Percentiles rank a stretch among this genome's conserved stretches.
phyloP scores from a whole-genome alignment of 2,797 vertebrate genomes.

The Ataeniobius toweri region DNA sequence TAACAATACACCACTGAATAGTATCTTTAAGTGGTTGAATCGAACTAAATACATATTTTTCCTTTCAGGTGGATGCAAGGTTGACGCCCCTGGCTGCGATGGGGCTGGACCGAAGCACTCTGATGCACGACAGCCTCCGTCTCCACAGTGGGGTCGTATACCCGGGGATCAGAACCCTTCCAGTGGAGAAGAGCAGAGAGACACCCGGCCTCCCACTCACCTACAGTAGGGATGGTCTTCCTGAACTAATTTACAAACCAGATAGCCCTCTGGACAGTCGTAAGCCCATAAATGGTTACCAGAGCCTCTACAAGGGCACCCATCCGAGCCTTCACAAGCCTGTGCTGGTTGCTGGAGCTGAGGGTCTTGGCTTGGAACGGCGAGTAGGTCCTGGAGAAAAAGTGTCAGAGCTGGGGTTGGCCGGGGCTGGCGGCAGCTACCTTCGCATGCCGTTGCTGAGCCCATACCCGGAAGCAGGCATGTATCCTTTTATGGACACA shows the following conservation, averaged over 20 bases:
- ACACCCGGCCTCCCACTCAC: slow-evolving; percentile 68
- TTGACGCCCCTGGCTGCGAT: slow-evolving; percentile 93
- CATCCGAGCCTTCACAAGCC: slow-evolving; percentile 93
- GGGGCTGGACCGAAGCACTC: slow-evolving; percentile 91
- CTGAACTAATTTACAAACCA: slow-evolving; percentile 93
- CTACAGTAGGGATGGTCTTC: slow-evolving; percentile 75
- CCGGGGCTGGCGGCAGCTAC: slow-evolving; percentile 88
- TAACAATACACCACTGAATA: background rate
- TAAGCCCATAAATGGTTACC: slow-evolving; percentile 90
- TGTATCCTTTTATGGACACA: slow-evolving; percentile 96
- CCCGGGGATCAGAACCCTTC: slow-evolving; percentile 88
- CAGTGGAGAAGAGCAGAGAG: slow-evolving; percentile 87
- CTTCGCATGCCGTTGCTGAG: slow-evolving; percentile 94
- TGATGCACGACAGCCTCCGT: slow-evolving; percentile 93
- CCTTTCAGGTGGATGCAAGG: slow-evolving; percentile 91
- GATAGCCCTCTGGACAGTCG: slow-evolving; percentile 84
- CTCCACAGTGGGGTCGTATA: slow-evolving; percentile 93
- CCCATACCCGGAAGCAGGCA: slow-evolving; percentile 91
- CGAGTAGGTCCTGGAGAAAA: slow-evolving; percentile 86
- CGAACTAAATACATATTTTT: slow-evolving; percentile 7
- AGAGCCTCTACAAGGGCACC: slow-evolving; percentile 90
- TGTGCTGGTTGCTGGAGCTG: slow-evolving; percentile 83
- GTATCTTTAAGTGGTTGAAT: background rate
- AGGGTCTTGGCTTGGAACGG: slow-evolving; percentile 90
- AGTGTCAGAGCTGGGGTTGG: slow-evolving; percentile 88